Percentiles rank a stretch among this genome's conserved stretches.
phyloP scores from a whole-genome alignment of 2,888 invertebrate genomes.

The Pherbina coryleti region DNA sequence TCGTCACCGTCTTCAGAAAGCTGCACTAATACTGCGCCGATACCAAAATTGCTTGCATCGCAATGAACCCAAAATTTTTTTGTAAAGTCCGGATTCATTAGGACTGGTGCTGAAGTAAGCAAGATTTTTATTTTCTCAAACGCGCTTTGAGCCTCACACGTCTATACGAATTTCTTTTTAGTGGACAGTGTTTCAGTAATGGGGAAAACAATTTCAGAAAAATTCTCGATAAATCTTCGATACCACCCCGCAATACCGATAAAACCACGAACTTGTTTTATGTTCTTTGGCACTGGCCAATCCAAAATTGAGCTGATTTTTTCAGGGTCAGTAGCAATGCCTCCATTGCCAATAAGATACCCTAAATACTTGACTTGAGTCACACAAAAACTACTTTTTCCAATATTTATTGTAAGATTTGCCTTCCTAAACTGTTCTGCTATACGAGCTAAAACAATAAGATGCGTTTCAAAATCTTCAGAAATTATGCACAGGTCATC shows the following conservation, averaged over 20 bases:
- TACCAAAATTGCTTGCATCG: too few relatives aligned
- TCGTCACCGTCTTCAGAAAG: too few relatives aligned
- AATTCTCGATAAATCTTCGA: not conserved
- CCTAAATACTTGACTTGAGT: slow-evolving; percentile 11
- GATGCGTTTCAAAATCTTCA: slow-evolving; percentile 29
- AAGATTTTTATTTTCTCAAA: too few relatives aligned
- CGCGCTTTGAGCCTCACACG: too few relatives aligned
- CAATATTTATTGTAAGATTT: too few relatives aligned
- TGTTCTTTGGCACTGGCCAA: slow-evolving; percentile 17
- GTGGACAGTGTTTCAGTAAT: slow-evolving; percentile 46
- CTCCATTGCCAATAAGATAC: slow-evolving; percentile 4
- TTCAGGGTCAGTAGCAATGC: not conserved
- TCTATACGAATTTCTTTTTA: not conserved
- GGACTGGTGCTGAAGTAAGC: too few relatives aligned
- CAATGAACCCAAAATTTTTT: too few relatives aligned
- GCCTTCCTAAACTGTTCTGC: too few relatives aligned
- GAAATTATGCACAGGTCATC: slow-evolving; percentile 43
- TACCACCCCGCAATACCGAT: slow-evolving; percentile 27
- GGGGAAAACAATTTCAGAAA: slow-evolving; percentile 47
- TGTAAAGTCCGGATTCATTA: too few relatives aligned
- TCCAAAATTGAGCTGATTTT: not conserved
- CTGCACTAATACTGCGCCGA: too few relatives aligned
- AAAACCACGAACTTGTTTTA: slow-evolving; percentile 13
- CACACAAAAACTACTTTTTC: not conserved
- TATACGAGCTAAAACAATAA: slow-evolving; percentile 26